Base-by-base conservation (phyloP, 2,888 invertebrate genomes). In the Leistus spinibarbis region DNA sequence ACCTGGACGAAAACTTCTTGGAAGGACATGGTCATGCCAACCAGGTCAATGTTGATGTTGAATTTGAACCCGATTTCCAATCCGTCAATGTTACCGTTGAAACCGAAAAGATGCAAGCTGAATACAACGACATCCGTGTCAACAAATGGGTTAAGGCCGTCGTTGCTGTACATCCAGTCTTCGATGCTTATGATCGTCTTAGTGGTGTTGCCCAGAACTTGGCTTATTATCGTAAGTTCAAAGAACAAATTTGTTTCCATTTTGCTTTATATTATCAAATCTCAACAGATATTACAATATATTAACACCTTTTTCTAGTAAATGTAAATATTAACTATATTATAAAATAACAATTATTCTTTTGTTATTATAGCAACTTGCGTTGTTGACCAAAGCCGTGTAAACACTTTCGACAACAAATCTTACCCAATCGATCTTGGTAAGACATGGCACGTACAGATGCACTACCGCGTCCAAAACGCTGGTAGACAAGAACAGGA, bases 401-500 rank as follows among this genome's bases (percentile, higher is more conserved):
- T 89, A 66, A 88, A 85, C 78, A 92, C 93, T 1, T 93, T 93
- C 84, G 92, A 92, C 84, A 89, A 90, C 81, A 88, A 87, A 57
- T 86, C 87, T 40, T 92, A 90, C 82, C 86, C 89, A 10, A 86
- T 90, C 79, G 83, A 86, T 27, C 79, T 87, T 81, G 84, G 87
- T 80, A 80, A 86, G 57, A 88, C 88, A 40, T 92, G 92, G 91
- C 90, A 92, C 79, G 89, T 91, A 0, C 86, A 89, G 76, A 84
- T 91, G 82, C 88, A 88, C 54, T 87, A 90, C 77, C 69, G 70
- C 27, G 81, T 80, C 60, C 79, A 83, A 72, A 77, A 83, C 70
- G 81, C 81, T 40, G 81, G 82, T 78, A 76, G 79, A 79, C 66
- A 77, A 5, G 78, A 79, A 17, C 77, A 81, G 54, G 71, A 80